phyloP scores from a whole-genome alignment of 2,113 vertebrate species.

The Cromileptes altivelis region DNA sequence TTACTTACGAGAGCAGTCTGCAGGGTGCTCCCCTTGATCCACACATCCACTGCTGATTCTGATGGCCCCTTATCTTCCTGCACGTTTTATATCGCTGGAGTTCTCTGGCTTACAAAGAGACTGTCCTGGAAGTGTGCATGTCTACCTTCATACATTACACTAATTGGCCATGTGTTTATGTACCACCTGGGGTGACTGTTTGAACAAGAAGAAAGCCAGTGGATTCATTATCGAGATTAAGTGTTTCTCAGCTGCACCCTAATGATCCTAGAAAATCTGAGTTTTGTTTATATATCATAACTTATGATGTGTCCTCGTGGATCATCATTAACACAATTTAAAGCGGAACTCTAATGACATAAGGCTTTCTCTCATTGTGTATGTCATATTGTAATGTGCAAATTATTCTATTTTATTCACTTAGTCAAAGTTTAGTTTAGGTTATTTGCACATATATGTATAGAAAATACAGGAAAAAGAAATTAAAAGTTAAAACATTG shows the following conservation, averaged over 20 bases:
- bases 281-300: background rate
- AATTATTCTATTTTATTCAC: background rate
- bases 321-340: background rate
- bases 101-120: background rate
- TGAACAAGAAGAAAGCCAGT: slow-evolving; percentile 24
- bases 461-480: no score
- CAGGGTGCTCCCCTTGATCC: background rate
- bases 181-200: slow-evolving; percentile 37
- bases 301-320: background rate
- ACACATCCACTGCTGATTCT: background rate
- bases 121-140: background rate
- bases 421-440: background rate
- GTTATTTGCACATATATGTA: no score
- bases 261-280: slow-evolving; percentile 22
- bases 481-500: no score
- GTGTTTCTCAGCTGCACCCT: slow-evolving; percentile 14
- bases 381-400: background rate
- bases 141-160: slow-evolving; percentile 25
- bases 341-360: slow-evolving; percentile 1
- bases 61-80: background rate
- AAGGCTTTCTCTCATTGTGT: background rate
- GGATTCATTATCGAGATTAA: slow-evolving; percentile 58
- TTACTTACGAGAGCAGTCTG: no score
- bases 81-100: background rate
- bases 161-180: slow-evolving; percentile 51